phyloP scores from a whole-genome alignment of 2,888 invertebrate genomes.

The Agrilus mali region DNA sequence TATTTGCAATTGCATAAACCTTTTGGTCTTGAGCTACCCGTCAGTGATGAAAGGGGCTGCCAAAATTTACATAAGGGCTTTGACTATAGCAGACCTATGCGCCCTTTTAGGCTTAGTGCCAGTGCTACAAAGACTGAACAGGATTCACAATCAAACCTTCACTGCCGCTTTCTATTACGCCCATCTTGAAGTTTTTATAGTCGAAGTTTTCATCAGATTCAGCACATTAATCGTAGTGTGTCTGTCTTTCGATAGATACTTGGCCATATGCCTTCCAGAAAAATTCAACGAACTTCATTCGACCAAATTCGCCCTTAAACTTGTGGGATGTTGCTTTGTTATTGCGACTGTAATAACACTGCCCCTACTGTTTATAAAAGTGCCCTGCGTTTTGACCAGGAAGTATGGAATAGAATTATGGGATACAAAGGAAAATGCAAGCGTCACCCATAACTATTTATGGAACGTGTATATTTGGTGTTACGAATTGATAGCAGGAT shows the following conservation, averaged over 20 bases:
- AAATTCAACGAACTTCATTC: conserved; percentile 13
- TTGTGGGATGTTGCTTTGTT: conserved; percentile 9
- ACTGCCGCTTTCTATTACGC: conserved; percentile 14
- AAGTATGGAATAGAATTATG: conserved; percentile 4
- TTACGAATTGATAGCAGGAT: conserved; percentile 12
- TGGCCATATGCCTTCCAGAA: conserved; percentile 14
- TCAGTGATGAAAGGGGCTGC: conserved; percentile 15
- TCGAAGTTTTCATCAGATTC: conserved; percentile 14
- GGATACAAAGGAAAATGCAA: conserved; percentile 13
- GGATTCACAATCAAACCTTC: conserved; percentile 7
- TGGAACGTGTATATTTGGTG: conserved; percentile 13
- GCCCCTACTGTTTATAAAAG: conserved; percentile 12
- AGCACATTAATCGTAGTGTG: conserved; percentile 16
- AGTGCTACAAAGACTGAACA: conserved; percentile 13
- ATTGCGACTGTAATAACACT: conserved; percentile 9
- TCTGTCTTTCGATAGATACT: conserved; percentile 15
- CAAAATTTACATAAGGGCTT: conserved; percentile 12
- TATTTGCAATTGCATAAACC: conserved; percentile 14
- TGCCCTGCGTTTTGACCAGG: conserved; percentile 5
- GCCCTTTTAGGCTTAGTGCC: conserved; percentile 14
- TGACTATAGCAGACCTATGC: conserved; percentile 14
- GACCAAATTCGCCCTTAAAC: conserved; percentile 9
- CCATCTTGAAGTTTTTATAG: conserved; percentile 14
- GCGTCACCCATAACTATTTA: conserved; percentile 11
- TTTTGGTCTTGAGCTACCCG: conserved; percentile 12